Base-by-base conservation (phyloP, 2,797 vertebrate genomes). In the Melanotaenia pygmaea region DNA sequence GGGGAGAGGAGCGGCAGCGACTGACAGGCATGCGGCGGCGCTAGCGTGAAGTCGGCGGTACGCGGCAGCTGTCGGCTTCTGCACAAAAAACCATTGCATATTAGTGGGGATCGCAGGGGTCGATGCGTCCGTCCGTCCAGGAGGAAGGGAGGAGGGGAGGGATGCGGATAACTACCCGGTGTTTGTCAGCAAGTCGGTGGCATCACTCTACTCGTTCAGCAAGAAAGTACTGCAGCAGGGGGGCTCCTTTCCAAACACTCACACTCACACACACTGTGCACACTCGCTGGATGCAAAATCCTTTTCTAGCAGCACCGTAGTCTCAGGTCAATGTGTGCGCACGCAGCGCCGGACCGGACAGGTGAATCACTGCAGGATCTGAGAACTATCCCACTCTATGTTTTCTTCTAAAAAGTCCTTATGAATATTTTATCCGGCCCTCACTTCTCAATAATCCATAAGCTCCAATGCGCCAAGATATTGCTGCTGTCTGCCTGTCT, bases 51-150 rank as follows among this genome's bases (percentile, higher is more conserved):
- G 93, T 95, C 94, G 93, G 94, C 89, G 92, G 93, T 95, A 92
- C 94, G 95, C 94, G 93, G 89, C 92, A 63, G 88, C 90, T 86
- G 88, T 84, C 93, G 95, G 95, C 96, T 94, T 95, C 95, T 96
- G 90, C 93, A 94, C 96, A 94, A 94, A 95, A 95, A 95, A 96
- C 92, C 96, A 98, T 97, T 94, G 95, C 96, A 96, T 95, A 95
- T 94, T 89, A 96, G 95, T 96, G 94, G 76, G 86, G 85, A 77
- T 74, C 28, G 80, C 86, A 80, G 86, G 85, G 87, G 81, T 83
- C 85, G 79, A 64, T 83, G 89, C 40, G 88, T 87, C 85, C 72
- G 88, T 90, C 81, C 63, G 85, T 70, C 73, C 80, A 70, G 76
- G 82, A 30, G 76, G 82, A 28, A 71, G 71, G 71, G 67, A 40